Evolutionary conservation across 2,888 invertebrate species (phyloP).

Genomic region (Amphipyra tragopoginis): DNA sequence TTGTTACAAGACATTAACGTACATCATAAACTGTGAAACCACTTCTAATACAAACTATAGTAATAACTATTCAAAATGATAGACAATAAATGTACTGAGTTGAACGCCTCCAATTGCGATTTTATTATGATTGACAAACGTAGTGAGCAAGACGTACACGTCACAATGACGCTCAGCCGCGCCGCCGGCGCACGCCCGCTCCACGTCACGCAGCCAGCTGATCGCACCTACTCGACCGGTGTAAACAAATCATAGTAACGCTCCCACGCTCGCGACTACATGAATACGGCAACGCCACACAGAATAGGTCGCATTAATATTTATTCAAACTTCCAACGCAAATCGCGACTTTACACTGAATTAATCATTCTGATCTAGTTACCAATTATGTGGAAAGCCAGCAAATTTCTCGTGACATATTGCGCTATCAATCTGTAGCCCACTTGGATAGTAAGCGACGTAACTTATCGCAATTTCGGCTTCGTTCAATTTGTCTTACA

Average conservation of each 20-base stretch:
- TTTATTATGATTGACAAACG: constrained; percentile 56
- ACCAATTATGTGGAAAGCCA: constrained; percentile 43
- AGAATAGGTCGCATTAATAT: constrained; percentile 61
- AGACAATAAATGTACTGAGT: constrained; percentile 24
- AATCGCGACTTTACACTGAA: constrained; percentile 42
- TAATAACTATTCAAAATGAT: constrained; percentile 17
- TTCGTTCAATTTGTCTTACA: constrained; percentile 22
- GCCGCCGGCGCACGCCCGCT: constrained; percentile 64
- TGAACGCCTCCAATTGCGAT: constrained; percentile 44
- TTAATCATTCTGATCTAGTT: constrained; percentile 36
- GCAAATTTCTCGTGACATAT: constrained; percentile 37
- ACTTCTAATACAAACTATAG: neutral
- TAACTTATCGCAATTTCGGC: constrained; percentile 20
- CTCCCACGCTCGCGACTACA: constrained; percentile 77
- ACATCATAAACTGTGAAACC: constrained; percentile 1
- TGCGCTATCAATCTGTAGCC: constrained; percentile 39
- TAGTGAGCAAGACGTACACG: constrained; percentile 60
- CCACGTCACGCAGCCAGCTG: constrained; percentile 83
- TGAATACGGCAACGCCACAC: constrained; percentile 49
- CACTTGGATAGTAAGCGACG: constrained; percentile 19
- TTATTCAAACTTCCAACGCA: constrained; percentile 54
- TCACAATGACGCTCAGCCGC: constrained; percentile 72
- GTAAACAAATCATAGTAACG: constrained; percentile 88
- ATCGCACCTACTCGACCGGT: constrained; percentile 77
- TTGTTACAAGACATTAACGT: neutral